Percentiles rank a stretch among this genome's conserved stretches.
These are phyloP conservation scores for Dioctria linearis DNA, from an alignment of 2,888 invertebrate species.

Conservation along the genomic window DNA sequence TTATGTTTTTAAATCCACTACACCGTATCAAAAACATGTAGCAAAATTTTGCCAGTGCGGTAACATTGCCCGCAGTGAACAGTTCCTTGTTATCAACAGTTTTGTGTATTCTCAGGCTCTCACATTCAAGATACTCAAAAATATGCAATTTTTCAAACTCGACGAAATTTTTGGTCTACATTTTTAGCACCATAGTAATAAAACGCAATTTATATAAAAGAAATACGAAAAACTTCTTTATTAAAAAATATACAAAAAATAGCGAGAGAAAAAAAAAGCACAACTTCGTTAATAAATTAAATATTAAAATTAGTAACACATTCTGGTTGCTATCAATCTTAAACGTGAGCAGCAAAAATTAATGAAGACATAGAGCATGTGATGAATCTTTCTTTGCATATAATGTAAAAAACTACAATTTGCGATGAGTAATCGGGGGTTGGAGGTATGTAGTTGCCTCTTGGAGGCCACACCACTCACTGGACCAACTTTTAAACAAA, in stretches of 20 bases:
- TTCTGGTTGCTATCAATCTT: conserved; percentile 55
- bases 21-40: no score
- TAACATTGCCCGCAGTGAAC: no score
- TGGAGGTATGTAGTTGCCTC: background rate
- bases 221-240: conserved; percentile 39
- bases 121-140: no score
- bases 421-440: background rate
- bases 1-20: no score
- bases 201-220: background rate
- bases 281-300: conserved; percentile 52
- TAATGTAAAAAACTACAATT: no score
- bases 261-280: conserved; percentile 22
- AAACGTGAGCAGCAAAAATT: background rate
- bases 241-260: conserved; percentile 34
- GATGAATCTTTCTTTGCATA: background rate
- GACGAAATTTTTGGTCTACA: background rate
- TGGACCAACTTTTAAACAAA: background rate
- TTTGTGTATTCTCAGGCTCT: no score
- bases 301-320: conserved; percentile 58
- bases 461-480: conserved; percentile 1
- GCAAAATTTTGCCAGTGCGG: no score
- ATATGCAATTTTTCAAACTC: no score
- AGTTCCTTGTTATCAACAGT: no score
- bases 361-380: conserved; percentile 3
- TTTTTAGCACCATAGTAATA: background rate